These are phyloP conservation scores for Zaprionus davidi DNA, from an alignment of 1,140 invertebrate genomes.

Conservation along the genomic window DNA sequence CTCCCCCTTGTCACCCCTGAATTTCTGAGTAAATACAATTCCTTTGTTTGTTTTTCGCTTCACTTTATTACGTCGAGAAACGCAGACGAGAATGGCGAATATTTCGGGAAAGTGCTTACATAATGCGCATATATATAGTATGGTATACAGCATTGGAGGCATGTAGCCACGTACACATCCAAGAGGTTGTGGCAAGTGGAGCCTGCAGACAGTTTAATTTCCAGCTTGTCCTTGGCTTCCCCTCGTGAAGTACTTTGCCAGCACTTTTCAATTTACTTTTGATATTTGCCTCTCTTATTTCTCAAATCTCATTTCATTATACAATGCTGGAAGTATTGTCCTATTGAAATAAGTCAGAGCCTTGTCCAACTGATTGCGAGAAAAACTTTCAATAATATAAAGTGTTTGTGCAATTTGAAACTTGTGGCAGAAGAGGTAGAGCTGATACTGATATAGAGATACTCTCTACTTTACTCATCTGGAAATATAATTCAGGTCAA, in stretches of 20 bases:
- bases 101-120: slow-evolving; percentile 17
- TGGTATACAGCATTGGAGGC: not conserved
- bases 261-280: slow-evolving; percentile 22
- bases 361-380: not conserved
- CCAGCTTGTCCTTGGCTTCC: not conserved
- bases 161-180: not conserved
- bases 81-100: slow-evolving; percentile 6
- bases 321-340: not conserved
- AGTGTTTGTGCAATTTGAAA: not conserved
- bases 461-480: too few species aligned
- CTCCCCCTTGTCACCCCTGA: not conserved
- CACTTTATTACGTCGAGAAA: slow-evolving; percentile 24
- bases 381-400: not conserved
- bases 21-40: slow-evolving; percentile 7
- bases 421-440: not conserved
- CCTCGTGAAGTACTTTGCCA: not conserved
- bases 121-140: slow-evolving; percentile 7
- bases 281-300: slow-evolving; percentile 15
- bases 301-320: slow-evolving; percentile 11
- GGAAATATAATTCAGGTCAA: too few species aligned
- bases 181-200: not conserved
- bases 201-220: not conserved
- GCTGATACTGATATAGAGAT: too few species aligned
- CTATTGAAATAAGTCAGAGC: not conserved
- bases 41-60: slow-evolving; percentile 25